Evolutionary conservation across 2,797 vertebrate genomes (phyloP).

Genomic region (Sciurus carolinensis): DNA sequence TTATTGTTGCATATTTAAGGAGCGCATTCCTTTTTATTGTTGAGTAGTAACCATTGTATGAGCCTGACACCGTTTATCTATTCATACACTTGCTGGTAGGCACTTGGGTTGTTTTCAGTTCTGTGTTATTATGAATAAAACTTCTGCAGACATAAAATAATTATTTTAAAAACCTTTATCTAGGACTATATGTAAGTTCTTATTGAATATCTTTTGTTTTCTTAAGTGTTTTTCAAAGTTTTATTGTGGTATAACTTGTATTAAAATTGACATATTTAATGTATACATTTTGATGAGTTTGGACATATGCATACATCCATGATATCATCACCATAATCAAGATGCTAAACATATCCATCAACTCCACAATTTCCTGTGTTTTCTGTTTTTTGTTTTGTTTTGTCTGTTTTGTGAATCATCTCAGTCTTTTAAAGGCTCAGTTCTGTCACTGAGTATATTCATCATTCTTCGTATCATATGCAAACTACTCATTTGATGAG

Average conservation of each 20-base stretch:
- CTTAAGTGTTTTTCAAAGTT: neutral
- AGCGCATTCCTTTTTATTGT: neutral
- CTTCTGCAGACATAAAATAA: neutral
- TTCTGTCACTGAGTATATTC: neutral
- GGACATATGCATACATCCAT: neutral
- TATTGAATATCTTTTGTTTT: neutral
- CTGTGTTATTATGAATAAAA: neutral
- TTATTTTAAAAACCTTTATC: neutral
- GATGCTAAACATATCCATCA: neutral
- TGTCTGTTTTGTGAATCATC: neutral
- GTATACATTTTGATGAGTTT: neutral
- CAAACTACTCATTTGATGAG: neutral
- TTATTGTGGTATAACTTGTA: neutral
- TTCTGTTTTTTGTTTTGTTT: neutral
- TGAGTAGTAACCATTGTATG: slow-evolving; percentile 6
- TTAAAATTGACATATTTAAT: neutral
- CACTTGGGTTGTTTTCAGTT: neutral
- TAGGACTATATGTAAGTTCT: neutral
- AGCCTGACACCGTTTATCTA: neutral
- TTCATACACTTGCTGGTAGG: neutral
- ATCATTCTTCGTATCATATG: neutral
- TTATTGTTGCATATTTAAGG: neutral
- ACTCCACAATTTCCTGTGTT: neutral
- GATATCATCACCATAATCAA: neutral
- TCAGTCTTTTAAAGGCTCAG: slow-evolving; percentile 6